Percentiles rank a stretch among this genome's conserved stretches.
Conservation (phyloP, 2,888 invertebrate genomes). For the Folsomia manolachei region DNA sequence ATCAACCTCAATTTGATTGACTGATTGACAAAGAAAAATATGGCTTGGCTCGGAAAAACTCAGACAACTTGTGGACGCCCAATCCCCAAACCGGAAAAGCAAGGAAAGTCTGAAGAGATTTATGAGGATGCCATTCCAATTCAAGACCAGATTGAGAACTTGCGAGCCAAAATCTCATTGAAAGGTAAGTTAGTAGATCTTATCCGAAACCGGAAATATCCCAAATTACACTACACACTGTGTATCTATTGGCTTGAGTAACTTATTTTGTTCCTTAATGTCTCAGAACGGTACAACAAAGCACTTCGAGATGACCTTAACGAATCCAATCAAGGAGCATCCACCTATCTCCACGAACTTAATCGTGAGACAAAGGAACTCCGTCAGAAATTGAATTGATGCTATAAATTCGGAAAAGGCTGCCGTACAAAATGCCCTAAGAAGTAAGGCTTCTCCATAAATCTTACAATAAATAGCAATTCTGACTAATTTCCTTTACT, state of each 20-base stretch:
- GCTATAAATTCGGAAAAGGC: constrained; percentile 44
- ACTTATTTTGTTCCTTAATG: no score
- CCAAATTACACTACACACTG: no score
- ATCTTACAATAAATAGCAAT: no score
- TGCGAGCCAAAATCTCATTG: constrained; percentile 47
- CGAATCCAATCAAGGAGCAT: constrained; percentile 44
- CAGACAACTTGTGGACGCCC: constrained; percentile 41
- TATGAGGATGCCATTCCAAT: constrained; percentile 43
- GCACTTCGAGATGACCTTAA: constrained; percentile 45
- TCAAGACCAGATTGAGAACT: constrained; percentile 49
- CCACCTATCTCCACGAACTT: constrained; percentile 43
- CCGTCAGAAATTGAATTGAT: constrained; percentile 39
- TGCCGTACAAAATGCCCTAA: constrained; percentile 47
- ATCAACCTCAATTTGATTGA: no score
- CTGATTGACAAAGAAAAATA: no score
- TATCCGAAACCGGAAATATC: no score
- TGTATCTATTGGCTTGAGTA: no score
- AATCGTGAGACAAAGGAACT: constrained; percentile 42
- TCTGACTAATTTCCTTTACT: no score
- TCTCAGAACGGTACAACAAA: constrained; percentile 46
- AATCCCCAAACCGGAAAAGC: constrained; percentile 36
- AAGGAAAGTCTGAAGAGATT: constrained; percentile 24
- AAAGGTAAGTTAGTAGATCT: no score
- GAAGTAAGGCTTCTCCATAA: no score
- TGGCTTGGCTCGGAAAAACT: constrained; percentile 38